A percentile compares a stretch with the other conserved stretches of the same genome.
Conservation (phyloP, 2,113 vertebrate species). For the Catharus fuscescens region DNA sequence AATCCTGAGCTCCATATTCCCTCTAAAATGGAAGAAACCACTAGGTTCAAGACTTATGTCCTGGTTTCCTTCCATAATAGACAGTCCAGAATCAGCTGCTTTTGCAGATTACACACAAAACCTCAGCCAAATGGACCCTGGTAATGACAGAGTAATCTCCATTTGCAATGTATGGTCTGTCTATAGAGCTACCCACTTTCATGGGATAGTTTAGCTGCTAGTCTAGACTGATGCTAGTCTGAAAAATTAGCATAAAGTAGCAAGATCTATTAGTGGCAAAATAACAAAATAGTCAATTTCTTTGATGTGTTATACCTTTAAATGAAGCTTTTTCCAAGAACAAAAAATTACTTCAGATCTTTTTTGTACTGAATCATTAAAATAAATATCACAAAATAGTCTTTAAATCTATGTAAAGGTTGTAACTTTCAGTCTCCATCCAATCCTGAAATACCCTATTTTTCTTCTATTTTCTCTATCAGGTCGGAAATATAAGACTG, state of each 20-base stretch:
- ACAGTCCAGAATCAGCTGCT: not conserved
- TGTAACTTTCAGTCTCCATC: not conserved
- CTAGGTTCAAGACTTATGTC: not conserved
- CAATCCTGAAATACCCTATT: not conserved
- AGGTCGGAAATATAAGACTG: not conserved
- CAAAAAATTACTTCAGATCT: not conserved
- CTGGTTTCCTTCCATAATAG: not conserved
- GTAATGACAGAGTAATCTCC: not conserved
- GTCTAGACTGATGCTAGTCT: not conserved
- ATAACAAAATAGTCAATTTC: not conserved
- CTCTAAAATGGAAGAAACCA: not conserved
- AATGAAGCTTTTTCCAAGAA: not conserved
- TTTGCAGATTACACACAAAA: not conserved
- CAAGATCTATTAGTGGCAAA: not conserved
- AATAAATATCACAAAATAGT: not conserved
- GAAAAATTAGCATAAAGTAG: not conserved
- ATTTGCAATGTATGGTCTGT: not conserved
- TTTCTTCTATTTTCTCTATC: not conserved
- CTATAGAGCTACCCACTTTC: not conserved
- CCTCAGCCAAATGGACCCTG: not conserved
- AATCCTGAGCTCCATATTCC: not conserved
- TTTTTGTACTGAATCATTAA: not conserved
- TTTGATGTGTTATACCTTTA: not conserved
- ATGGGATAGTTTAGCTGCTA: not conserved
- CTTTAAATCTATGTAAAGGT: not conserved